Base-by-base conservation (phyloP, 2,113 vertebrate genomes). In the Daboia siamensis region DNA sequence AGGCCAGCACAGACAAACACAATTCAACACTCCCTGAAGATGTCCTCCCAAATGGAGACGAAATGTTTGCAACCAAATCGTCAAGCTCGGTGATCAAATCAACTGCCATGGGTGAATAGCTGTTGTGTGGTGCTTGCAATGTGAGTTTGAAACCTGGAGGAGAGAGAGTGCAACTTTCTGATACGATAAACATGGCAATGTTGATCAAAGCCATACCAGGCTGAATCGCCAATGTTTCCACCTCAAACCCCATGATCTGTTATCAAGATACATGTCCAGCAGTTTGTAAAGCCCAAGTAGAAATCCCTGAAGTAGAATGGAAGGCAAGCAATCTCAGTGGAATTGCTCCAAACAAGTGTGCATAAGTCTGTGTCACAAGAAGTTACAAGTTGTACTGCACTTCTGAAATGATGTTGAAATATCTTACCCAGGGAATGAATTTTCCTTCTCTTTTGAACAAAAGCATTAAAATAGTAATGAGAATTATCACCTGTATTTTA, bases 401-500 rank as follows among this genome's bases (percentile, higher is more conserved):
- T 61, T 39, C 46, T 29, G 74, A 39, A 90, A 92, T 44, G 26
- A 74, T 86, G 74, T 86, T 86, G 88, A 93, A 90, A 86, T 86
- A 48, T 90, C 88, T 92, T 4, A 15, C 39, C 52, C 1, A 6
- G 57, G 69, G 84, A 59, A 88, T 84, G 21, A 39, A 7, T 90
- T 90, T 92, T 85, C 52, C 39, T 24, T 64, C 7, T 64, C 80
- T 56, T 51, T 57, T 23, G 88, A 86, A 90, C 56, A 64, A 90
- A 54, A 64, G 80, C 15, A 90, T 93, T 86, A 90, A 93, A 93
- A 69, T 90, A 93, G 92, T 86, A 93, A 86, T 90, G 59, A 93
- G 86, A 93, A 93, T 95, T 96, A 96, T 96, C 96, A 94, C 93
- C 94, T 95, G 93, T 93, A 94, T 95, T 95, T 96, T 90, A 94